These are phyloP conservation scores for Myiagra hebetior DNA, from an alignment of 2,113 vertebrate species.

Conservation along the genomic window DNA sequence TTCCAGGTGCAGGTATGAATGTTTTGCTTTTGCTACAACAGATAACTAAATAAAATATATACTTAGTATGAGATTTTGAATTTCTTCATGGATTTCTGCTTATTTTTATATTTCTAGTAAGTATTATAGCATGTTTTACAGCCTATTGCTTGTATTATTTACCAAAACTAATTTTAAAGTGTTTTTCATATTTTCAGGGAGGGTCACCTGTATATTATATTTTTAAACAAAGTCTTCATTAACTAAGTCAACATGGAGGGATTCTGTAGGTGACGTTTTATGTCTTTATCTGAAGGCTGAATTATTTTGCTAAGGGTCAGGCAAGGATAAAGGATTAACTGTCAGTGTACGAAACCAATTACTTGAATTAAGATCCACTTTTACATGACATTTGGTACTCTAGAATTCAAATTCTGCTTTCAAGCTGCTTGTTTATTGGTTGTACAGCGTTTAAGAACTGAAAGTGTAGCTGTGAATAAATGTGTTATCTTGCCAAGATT, in stretches of 20 bases:
- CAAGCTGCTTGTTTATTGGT: not conserved
- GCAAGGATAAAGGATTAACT: not conserved
- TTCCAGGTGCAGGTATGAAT: slow-evolving; percentile 91
- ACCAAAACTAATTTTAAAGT: not conserved
- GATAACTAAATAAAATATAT: not conserved
- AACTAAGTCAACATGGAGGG: not conserved
- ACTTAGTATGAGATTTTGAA: not conserved
- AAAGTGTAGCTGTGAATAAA: not conserved
- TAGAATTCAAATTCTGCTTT: not conserved
- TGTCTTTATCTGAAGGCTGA: not conserved
- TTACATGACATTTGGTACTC: not conserved
- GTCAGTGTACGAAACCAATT: not conserved
- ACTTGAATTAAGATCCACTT: not conserved
- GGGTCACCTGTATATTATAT: not conserved
- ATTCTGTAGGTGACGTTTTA: not conserved
- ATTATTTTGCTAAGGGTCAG: not conserved
- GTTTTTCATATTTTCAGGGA: not conserved
- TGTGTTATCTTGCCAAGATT: not conserved
- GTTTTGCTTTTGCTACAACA: not conserved
- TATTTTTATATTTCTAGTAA: not conserved
- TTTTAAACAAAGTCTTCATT: not conserved
- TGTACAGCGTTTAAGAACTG: not conserved
- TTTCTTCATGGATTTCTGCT: not conserved
- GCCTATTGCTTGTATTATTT: not conserved
- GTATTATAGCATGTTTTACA: not conserved